These are phyloP conservation scores for Danaus melanippus DNA, from an alignment of 1,140 invertebrate genomes.

Conservation along the genomic window DNA sequence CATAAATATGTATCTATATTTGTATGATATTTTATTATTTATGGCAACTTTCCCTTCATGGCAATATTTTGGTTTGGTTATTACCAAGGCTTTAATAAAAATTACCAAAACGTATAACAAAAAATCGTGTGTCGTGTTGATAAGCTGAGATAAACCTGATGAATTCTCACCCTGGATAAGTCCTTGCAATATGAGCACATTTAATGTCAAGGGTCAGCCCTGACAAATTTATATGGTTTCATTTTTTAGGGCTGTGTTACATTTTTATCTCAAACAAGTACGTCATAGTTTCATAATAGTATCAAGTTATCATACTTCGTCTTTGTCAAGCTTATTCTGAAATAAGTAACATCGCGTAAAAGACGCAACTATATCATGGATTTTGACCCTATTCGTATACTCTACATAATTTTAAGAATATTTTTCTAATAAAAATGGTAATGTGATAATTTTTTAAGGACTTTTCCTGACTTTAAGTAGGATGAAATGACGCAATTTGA, in stretches of 20 bases:
- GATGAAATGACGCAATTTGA: slow-evolving; percentile 23
- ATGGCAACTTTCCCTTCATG: too few relatives aligned
- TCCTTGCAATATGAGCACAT: slow-evolving; percentile 65
- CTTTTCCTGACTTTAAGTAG: slow-evolving; percentile 26
- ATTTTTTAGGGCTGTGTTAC: slow-evolving; percentile 1
- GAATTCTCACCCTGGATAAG: slow-evolving; percentile 59
- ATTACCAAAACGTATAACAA: too few relatives aligned
- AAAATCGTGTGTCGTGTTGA: slow-evolving; percentile 30
- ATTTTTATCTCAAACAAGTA: too few relatives aligned
- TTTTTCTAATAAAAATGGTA: slow-evolving; percentile 61
- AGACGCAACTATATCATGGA: neutral
- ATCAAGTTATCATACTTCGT: too few relatives aligned
- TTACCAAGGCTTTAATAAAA: too few relatives aligned
- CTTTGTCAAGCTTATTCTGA: slow-evolving; percentile 1
- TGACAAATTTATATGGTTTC: slow-evolving; percentile 41
- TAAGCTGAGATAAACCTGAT: slow-evolving; percentile 54
- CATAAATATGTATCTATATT: too few relatives aligned
- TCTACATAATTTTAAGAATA: slow-evolving; percentile 32
- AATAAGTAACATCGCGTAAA: neutral
- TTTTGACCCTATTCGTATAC: neutral
- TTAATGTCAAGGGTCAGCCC: slow-evolving; percentile 43
- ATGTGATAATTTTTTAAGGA: slow-evolving; percentile 38
- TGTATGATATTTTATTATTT: too few relatives aligned
- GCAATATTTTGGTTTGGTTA: too few relatives aligned
- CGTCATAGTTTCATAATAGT: too few relatives aligned